Evolutionary conservation across 2,797 vertebrate genomes (phyloP).

Genomic region (Danio albolineatus): DNA sequence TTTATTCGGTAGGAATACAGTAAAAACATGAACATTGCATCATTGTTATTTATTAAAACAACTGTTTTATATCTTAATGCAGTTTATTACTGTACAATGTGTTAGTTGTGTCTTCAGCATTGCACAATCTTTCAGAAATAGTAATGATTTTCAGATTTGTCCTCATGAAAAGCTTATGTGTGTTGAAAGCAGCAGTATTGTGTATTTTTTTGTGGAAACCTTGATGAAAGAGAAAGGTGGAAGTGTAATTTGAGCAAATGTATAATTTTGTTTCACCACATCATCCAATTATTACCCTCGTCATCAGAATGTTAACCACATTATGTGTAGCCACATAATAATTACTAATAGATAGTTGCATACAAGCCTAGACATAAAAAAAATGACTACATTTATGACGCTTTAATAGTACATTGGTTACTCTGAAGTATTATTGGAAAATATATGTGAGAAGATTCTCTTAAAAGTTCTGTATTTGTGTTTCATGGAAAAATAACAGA

Average conservation of each 20-base stretch:
- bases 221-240: no score
- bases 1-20: neutral
- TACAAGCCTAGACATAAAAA: neutral
- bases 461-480: neutral
- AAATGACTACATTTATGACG: neutral
- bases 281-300: neutral
- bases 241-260: neutral
- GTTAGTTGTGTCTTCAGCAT: no score
- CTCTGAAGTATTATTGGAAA: neutral
- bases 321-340: neutral
- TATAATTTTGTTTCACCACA: neutral
- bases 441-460: neutral
- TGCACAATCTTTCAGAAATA: no score
- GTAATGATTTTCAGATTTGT: no score
- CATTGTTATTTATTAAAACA: neutral
- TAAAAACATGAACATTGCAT: neutral
- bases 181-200: no score
- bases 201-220: no score
- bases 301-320: neutral
- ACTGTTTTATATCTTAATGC: neutral
- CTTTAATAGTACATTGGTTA: neutral
- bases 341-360: neutral
- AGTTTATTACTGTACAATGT: neutral
- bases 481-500: neutral
- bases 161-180: no score